These are phyloP conservation scores for Steinernema hermaphroditum DNA, from an alignment of 2,888 invertebrate species.

Conservation along the genomic window DNA sequence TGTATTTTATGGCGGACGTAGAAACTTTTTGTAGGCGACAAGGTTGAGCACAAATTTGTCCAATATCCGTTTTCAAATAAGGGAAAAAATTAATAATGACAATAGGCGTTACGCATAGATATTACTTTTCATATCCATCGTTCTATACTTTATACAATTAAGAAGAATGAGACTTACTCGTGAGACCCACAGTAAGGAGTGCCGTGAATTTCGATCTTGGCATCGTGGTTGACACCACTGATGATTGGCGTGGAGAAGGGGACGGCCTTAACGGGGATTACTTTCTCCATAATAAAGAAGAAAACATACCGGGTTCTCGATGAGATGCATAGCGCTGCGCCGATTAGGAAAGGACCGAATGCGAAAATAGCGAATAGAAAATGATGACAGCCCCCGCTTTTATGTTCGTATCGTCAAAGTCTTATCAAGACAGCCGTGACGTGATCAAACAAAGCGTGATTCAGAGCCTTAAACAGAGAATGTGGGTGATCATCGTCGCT, in stretches of 20 bases:
- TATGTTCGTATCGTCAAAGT: background rate
- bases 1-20: no score
- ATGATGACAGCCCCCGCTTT: background rate
- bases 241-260: constrained; percentile 26
- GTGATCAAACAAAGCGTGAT: constrained; percentile 1
- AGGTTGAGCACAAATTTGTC: no score
- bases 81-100: no score
- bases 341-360: background rate
- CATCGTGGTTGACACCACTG: constrained; percentile 10
- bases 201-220: constrained; percentile 30
- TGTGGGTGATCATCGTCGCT: no score
- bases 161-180: background rate
- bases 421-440: constrained; percentile 15
- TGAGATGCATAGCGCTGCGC: constrained; percentile 19
- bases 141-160: background rate
- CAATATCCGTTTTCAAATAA: no score
- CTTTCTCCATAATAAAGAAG: background rate
- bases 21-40: no score
- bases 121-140: no score
- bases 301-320: constrained; percentile 19
- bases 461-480: background rate
- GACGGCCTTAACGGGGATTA: constrained; percentile 8
- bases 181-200: constrained; percentile 5
- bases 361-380: background rate
- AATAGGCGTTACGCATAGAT: no score